These are phyloP conservation scores for Bombus terrestris DNA, from an alignment of 1,140 invertebrate genomes.

Conservation along the genomic window DNA sequence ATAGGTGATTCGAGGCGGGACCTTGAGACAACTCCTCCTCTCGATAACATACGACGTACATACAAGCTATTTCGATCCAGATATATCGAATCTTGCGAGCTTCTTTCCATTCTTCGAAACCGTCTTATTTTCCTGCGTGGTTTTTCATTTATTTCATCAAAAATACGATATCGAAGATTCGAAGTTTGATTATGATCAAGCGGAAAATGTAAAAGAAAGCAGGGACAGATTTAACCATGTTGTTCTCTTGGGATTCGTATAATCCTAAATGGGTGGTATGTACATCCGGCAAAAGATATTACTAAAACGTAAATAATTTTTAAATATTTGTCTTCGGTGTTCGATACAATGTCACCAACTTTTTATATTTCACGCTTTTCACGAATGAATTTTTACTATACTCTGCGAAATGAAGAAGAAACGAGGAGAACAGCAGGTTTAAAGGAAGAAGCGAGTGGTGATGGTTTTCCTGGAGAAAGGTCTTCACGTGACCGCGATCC, in stretches of 20 bases:
- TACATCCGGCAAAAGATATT: no score
- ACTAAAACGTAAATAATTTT: no score
- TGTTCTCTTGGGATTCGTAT: not conserved
- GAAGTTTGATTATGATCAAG: not conserved
- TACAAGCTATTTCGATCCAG: not conserved
- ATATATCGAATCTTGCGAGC: not conserved
- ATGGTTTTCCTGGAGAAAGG: not conserved
- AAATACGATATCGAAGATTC: not conserved
- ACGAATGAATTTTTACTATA: no score
- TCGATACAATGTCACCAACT: no score
- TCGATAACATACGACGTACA: not conserved
- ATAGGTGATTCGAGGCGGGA: not conserved
- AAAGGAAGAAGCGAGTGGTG: not conserved
- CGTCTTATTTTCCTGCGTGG: not conserved
- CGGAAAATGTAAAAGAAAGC: no score
- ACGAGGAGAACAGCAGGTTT: not conserved
- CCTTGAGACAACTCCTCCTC: not conserved
- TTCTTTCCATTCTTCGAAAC: not conserved
- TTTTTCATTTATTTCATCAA: not conserved
- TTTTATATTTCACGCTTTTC: no score
- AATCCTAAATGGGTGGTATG: no score
- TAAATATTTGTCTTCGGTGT: no score
- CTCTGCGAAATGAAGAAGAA: not conserved
- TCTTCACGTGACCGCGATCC: constrained; percentile 55
- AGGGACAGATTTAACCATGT: no score